Evolutionary conservation across 2,888 invertebrate genomes (phyloP).

Genomic region (Amphiduros pacificus): DNA sequence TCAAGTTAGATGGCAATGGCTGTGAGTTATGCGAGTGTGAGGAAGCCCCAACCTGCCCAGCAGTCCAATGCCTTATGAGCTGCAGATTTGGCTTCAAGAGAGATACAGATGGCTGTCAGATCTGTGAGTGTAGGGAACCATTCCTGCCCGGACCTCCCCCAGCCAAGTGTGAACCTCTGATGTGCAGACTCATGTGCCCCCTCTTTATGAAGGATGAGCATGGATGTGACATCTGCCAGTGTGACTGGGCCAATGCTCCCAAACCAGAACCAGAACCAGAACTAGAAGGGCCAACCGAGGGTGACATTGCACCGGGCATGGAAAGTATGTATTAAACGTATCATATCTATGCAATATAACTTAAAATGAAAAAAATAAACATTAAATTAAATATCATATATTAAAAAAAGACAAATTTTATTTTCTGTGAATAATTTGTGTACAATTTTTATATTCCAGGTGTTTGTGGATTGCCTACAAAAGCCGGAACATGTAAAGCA

Average conservation of each 20-base stretch:
- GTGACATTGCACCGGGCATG: not conserved
- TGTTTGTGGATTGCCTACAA: not conserved
- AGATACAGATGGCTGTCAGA: constrained; percentile 11
- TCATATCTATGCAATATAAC: too few relatives aligned
- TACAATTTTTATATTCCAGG: too few relatives aligned
- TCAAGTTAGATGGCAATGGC: constrained; percentile 16
- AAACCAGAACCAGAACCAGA: not conserved
- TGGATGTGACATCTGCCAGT: constrained; percentile 21
- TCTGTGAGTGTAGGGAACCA: constrained; percentile 11
- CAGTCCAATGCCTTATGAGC: not conserved
- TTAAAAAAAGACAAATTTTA: too few relatives aligned
- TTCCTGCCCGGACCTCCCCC: too few relatives aligned
- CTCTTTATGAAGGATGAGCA: constrained; percentile 5
- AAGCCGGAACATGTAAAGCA: not conserved
- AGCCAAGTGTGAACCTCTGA: not conserved
- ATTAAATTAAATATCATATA: too few relatives aligned
- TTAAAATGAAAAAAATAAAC: too few relatives aligned
- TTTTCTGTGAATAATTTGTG: too few relatives aligned
- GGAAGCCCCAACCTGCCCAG: not conserved
- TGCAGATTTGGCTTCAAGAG: constrained; percentile 7
- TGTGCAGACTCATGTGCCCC: constrained; percentile 13
- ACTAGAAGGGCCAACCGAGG: not conserved
- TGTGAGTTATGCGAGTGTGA: constrained; percentile 11
- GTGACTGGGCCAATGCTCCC: constrained; percentile 3
- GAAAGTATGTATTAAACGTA: not conserved